Percentiles rank a stretch among this genome's conserved stretches.
Evolutionary conservation across 2,888 invertebrate genomes (phyloP).

Genomic region (Cabera pusaria): DNA sequence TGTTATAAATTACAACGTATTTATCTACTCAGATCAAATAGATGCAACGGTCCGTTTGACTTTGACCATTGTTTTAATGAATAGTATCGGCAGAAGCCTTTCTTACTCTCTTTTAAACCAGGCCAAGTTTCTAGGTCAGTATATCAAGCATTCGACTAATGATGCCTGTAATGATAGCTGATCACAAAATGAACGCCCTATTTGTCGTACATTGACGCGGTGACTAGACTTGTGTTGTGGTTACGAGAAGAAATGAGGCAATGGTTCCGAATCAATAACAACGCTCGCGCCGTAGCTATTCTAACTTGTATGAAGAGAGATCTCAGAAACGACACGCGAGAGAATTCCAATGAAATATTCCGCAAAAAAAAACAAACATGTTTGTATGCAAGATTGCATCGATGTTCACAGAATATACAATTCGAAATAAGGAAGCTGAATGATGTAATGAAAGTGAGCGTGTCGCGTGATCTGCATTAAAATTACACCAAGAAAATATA

Average conservation of each 20-base stretch:
- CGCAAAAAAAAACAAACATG: conserved; percentile 46
- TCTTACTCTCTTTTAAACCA: conserved; percentile 44
- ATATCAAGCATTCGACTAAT: conserved; percentile 34
- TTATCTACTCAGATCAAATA: conserved; percentile 1
- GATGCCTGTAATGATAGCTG: conserved; percentile 13
- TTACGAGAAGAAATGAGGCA: conserved; percentile 33
- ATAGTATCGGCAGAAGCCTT: conserved; percentile 21
- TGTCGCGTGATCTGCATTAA: conserved; percentile 44
- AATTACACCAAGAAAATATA: conserved; percentile 30
- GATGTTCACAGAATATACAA: conserved; percentile 36
- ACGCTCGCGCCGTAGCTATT: conserved; percentile 31
- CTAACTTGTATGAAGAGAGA: conserved; percentile 60
- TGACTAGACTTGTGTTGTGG: conserved; percentile 12
- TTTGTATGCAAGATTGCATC: conserved; percentile 43
- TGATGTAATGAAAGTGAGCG: conserved; percentile 64
- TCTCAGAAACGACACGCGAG: conserved; percentile 46
- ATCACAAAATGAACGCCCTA: conserved; percentile 24
- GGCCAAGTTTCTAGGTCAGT: conserved; percentile 53
- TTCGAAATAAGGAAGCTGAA: conserved; percentile 53
- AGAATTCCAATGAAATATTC: conserved; percentile 70
- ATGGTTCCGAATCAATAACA: conserved; percentile 39
- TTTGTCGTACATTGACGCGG: conserved; percentile 38
- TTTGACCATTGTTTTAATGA: conserved; percentile 25
- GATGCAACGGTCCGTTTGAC: conserved; percentile 4
- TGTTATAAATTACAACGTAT: conserved; percentile 7